phyloP scores from a whole-genome alignment of 37 sponge, comb jelly and placozoan genomes.

The Axinella damicornis region DNA sequence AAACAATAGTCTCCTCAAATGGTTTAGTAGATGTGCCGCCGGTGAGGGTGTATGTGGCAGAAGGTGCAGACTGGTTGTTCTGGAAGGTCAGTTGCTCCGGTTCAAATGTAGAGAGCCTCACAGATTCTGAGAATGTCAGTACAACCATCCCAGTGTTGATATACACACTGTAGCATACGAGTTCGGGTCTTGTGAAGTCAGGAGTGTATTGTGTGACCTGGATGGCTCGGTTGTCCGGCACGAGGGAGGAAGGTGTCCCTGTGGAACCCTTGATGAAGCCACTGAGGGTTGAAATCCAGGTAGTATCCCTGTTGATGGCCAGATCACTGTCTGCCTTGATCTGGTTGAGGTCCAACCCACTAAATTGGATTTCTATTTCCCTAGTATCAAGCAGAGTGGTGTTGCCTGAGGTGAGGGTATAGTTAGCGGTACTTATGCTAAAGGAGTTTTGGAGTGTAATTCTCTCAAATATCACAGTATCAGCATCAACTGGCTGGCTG shows the following conservation, averaged over 20 bases:
- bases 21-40: conserved; percentile 57
- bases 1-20: conserved; percentile 50
- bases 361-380: conserved; percentile 37
- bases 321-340: conserved; percentile 73
- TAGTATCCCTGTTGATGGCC: conserved; percentile 60
- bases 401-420: conserved; percentile 62
- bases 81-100: conserved; percentile 84
- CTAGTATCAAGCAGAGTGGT: conserved; percentile 22
- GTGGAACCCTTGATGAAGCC: conserved; percentile 68
- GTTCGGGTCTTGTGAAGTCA: conserved; percentile 76
- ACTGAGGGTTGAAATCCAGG: conserved; percentile 80
- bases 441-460: conserved; percentile 69
- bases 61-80: conserved; percentile 14
- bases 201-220: conserved; percentile 76
- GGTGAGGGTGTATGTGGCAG: conserved; percentile 51
- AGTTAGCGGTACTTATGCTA: not conserved
- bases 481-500: conserved; percentile 67
- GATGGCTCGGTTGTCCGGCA: conserved; percentile 50
- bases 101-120: conserved; percentile 75
- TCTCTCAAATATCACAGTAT: conserved; percentile 32
- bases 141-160: conserved; percentile 63
- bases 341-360: conserved; percentile 60
- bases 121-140: conserved; percentile 86
- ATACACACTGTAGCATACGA: conserved; percentile 65
- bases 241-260: conserved; percentile 61